Base-by-base conservation (phyloP, 2,113 vertebrate species). In the Rhabdornis inornatus region DNA sequence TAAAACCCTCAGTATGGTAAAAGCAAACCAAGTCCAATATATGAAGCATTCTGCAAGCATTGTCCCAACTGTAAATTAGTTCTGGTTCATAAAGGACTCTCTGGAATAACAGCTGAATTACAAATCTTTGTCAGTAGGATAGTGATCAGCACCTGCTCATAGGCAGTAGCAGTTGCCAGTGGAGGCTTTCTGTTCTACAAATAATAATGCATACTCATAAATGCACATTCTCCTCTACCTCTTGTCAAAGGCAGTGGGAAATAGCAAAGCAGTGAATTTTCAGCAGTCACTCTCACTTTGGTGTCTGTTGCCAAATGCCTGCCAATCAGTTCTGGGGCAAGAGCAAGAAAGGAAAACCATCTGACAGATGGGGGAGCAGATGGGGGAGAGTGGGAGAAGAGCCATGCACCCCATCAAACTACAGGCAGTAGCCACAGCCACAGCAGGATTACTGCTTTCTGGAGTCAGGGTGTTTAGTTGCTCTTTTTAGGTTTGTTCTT, bases 21-120 rank as follows among this genome's bases (percentile, higher is more conserved):
- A 96, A 65, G 7, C 18, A 76, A 72, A 90, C 23, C 45, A 87
- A 71, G 40, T 42, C 70, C 31, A 72, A 76, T 23, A 57, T 42
- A 40, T 2, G 25, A 87, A 84, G 30, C 31, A 28, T 61, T 83
- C 78, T 83, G 37, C 31, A 65, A 93, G 11, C 53, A 39, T 83
- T 69, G 59, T 70, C 90, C 70, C 55, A 63, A 31, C 23, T 65
- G 45, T 39, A 80, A 66, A 77, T 83, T 77, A 88, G 63, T 83
- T 90, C 66, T 88, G 50, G 79, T 86, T 90, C 66, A 65, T 77
- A 42, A 88, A 86, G 50, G 15, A 25, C 55, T 85, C 35, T 70
- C 71, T 79, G 59, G 75, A 93, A 88, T 22, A 94, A 23, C 33
- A 93, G 50, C n/a, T 90, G 70, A 90, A 94, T 83, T 92, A 83